Conservation (phyloP, 2,797 vertebrate species). For the Acipenser oxyrinchus region DNA sequence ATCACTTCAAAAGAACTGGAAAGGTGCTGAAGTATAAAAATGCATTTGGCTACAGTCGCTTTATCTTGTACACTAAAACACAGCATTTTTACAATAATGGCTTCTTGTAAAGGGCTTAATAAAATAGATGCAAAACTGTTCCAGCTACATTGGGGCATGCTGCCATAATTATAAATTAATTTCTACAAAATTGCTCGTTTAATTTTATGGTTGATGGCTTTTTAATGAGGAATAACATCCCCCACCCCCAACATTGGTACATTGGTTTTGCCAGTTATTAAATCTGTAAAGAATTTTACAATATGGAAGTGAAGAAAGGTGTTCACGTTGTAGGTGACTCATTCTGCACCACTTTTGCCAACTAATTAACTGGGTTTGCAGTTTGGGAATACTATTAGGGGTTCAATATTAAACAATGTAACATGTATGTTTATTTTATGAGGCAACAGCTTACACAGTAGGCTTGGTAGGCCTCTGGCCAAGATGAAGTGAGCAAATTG, state of each 20-base stretch:
- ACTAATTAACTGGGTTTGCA: too few relatives aligned
- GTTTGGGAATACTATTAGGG: too few relatives aligned
- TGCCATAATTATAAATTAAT: conserved; percentile 11
- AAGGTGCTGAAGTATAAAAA: neutral
- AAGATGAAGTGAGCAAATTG: too few relatives aligned
- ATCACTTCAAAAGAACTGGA: neutral
- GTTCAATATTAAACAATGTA: too few relatives aligned
- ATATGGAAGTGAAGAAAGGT: neutral
- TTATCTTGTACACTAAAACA: neutral
- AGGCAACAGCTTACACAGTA: too few relatives aligned
- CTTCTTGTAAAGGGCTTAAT: neutral
- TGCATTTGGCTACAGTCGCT: neutral
- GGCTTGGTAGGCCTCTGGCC: too few relatives aligned
- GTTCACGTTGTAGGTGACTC: too few relatives aligned
- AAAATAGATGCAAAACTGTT: neutral
- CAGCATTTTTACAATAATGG: neutral
- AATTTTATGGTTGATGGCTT: conserved; percentile 15
- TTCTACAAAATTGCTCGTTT: conserved; percentile 7
- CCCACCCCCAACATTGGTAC: neutral
- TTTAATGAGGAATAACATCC: conserved; percentile 6
- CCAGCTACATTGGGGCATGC: neutral
- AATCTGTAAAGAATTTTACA: conserved; percentile 16
- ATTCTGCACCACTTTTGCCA: too few relatives aligned
- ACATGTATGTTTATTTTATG: too few relatives aligned
- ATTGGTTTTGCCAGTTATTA: conserved; percentile 13